phyloP scores from a whole-genome alignment of 1,140 invertebrate genomes.

The Hormaphis cornu region DNA sequence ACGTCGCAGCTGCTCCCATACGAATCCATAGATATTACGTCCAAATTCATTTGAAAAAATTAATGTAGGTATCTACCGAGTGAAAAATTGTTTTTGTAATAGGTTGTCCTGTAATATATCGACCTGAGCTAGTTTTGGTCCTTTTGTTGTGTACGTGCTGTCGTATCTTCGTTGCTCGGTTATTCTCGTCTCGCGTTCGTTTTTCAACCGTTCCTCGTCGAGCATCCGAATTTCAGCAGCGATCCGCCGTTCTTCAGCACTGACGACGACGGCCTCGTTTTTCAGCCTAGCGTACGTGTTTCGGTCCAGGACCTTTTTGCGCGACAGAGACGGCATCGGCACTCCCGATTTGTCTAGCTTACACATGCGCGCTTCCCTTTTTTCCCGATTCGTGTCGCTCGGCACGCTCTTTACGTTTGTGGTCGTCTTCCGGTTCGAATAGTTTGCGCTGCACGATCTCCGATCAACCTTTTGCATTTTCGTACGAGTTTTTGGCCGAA shows the following conservation, averaged over 20 bases:
- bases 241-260: neutral
- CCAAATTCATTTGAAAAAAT: too few species aligned
- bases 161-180: slow-evolving; percentile 32
- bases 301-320: neutral
- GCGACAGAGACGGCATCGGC: neutral
- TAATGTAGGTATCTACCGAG: too few species aligned
- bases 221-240: neutral
- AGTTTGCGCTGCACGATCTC: too few species aligned
- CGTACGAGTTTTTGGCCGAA: too few species aligned
- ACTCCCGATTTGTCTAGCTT: neutral
- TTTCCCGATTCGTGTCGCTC: neutral
- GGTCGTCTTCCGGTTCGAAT: too few species aligned
- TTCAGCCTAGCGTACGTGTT: neutral
- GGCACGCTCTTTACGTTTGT: neutral
- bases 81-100: too few species aligned
- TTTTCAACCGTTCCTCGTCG: slow-evolving; percentile 25
- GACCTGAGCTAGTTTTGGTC: slow-evolving; percentile 33
- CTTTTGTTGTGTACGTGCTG: slow-evolving; percentile 13
- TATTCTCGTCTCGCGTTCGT: slow-evolving; percentile 19
- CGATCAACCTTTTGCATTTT: too few species aligned
- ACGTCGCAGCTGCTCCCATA: too few species aligned
- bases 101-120: neutral
- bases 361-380: neutral
- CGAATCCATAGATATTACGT: too few species aligned
- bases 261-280: neutral